These are phyloP conservation scores for Achroia grisella DNA, from an alignment of 1,140 invertebrate genomes.

Conservation along the genomic window DNA sequence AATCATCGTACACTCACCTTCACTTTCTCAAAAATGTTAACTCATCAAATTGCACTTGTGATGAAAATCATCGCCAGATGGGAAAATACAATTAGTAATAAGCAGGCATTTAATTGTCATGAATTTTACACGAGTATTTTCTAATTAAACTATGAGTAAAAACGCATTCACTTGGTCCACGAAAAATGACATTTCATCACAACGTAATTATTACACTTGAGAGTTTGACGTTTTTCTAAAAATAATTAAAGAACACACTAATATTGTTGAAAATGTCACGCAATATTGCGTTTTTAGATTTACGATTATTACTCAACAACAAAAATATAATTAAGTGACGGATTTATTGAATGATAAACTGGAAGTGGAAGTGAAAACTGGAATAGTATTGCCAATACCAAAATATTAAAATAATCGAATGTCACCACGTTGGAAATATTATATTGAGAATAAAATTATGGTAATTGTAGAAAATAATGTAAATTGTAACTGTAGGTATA, in stretches of 20 bases:
- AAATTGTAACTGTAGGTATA: too few relatives aligned
- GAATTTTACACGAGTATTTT: constrained; percentile 38
- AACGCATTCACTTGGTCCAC: constrained; percentile 56
- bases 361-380: too few relatives aligned
- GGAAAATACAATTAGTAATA: constrained; percentile 11
- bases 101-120: constrained; percentile 28
- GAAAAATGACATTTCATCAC: constrained; percentile 63
- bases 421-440: too few relatives aligned
- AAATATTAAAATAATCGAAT: too few relatives aligned
- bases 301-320: constrained; percentile 8
- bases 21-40: constrained; percentile 44
- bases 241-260: too few relatives aligned
- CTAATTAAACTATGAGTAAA: constrained; percentile 45
- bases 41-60: constrained; percentile 35
- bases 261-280: not conserved
- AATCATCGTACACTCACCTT: constrained; percentile 35
- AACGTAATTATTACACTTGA: constrained; percentile 22
- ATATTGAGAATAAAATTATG: too few relatives aligned
- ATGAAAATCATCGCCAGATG: constrained; percentile 9
- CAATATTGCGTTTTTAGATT: not conserved
- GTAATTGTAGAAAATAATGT: too few relatives aligned
- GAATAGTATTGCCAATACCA: too few relatives aligned
- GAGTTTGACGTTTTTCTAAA: not conserved
- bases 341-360: too few relatives aligned
- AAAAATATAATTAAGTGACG: constrained; percentile 35